Evolutionary conservation across 2,113 vertebrate genomes (phyloP), one percentile per base, ranked within the genome.

Genomic region (Turnix velox): DNA sequence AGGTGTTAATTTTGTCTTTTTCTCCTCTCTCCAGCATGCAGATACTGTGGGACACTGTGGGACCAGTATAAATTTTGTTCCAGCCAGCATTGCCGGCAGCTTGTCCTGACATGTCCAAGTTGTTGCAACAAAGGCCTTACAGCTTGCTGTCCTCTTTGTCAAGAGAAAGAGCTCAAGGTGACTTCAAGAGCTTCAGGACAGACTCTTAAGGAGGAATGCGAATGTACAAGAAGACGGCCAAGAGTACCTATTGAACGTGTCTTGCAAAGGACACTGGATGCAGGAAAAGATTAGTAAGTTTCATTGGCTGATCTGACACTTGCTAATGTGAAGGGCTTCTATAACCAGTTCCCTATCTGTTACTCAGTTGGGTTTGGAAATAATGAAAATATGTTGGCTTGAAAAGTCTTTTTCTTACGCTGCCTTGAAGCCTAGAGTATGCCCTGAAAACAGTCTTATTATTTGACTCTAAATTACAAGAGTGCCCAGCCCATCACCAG

Each of bases 11-110:
- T 17, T 37, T 31, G 9, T 68, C 16, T 88, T 86, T 88, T 93
- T 59, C 87, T 91, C 75, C 66, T 92, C 52, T 87, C 24, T 93
- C 35, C 96, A 99, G 99, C 97, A 75, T 99, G 99, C 98, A 98
- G 98, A 61, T 99, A 99, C 96, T 99, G 99, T 80, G 93, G 97
- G 28, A 48, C 46, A 7, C 98, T 97, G 0, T 99, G 99, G 99
- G 99, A 99, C 97, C 97, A 97, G 93, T 99, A 99, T 92, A 95
- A 97, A 95, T 97, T 99, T 72, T 99, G 99, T 72, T 98, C 98
- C 55, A 99, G 98, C 27, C 94, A 79, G 42, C 98, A 97, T 84
- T 99, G 99, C 96, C 98, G 97, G 92, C 99, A 99, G 97, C 98
- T 99, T 57, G 98, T 99, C 51, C 95, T 99, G 95, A 98, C 98